Conservation (phyloP, 1,140 invertebrate genomes). For the Laupala kohalensis region DNA sequence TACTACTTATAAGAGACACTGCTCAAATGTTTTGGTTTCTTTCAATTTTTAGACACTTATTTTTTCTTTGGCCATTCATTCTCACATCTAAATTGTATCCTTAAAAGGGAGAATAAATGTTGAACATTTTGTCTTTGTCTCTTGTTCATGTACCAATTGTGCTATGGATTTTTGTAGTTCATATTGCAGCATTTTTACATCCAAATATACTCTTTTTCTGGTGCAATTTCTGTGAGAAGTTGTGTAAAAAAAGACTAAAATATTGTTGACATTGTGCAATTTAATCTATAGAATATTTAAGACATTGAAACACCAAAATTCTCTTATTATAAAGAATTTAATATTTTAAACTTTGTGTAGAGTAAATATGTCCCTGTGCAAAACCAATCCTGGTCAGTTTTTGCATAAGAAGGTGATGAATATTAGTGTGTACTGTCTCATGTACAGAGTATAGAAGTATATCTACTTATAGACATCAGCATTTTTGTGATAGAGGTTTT, state of each 20-base stretch:
- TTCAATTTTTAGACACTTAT: too few relatives aligned
- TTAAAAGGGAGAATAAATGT: too few relatives aligned
- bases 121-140: too few relatives aligned
- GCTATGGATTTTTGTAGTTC: too few relatives aligned
- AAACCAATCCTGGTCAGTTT: not conserved
- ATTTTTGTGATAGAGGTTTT: not conserved
- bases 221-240: not conserved
- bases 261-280: not conserved
- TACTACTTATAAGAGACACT: too few relatives aligned
- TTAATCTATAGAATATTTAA: not conserved
- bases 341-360: not conserved
- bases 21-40: too few relatives aligned
- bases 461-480: not conserved
- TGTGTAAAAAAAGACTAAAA: not conserved
- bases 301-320: not conserved
- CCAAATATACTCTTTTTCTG: too few relatives aligned
- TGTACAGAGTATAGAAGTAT: not conserved
- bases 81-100: too few relatives aligned
- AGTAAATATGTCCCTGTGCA: not conserved
- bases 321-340: not conserved
- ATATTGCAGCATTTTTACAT: not conserved
- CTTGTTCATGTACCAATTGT: too few relatives aligned
- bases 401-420: not conserved
- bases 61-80: too few relatives aligned
- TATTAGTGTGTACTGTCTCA: not conserved